phyloP scores from a whole-genome alignment of 2,888 invertebrate genomes.

The Watsonalla cultraria region DNA sequence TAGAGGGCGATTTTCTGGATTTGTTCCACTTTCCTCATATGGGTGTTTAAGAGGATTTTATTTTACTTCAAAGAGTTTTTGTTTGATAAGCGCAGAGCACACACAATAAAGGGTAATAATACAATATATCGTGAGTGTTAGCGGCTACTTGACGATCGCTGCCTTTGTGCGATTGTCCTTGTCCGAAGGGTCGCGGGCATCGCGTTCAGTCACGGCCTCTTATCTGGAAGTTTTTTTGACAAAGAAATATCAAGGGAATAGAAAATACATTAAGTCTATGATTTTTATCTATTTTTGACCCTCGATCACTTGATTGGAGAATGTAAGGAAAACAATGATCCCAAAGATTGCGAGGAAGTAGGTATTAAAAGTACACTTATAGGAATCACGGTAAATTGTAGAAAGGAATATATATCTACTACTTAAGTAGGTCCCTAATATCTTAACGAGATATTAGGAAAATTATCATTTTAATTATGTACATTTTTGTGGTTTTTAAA shows the following conservation, averaged over 20 bases:
- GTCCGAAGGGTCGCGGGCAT: conserved; percentile 9
- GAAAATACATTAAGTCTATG: background rate
- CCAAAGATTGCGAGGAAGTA: too few species aligned
- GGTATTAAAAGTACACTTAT: too few species aligned
- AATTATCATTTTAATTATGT: too few species aligned
- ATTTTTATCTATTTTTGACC: too few species aligned
- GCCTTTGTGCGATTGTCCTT: conserved; percentile 17
- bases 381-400: too few species aligned
- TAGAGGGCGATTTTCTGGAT: background rate
- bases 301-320: too few species aligned
- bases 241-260: background rate
- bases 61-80: conserved; percentile 2
- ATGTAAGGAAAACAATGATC: too few species aligned
- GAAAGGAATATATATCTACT: too few species aligned
- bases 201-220: conserved; percentile 9
- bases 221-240: conserved; percentile 6
- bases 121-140: conserved; percentile 8
- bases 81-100: conserved; percentile 10
- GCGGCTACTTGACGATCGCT: conserved; percentile 14
- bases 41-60: background rate
- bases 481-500: too few species aligned
- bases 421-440: too few species aligned
- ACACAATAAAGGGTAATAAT: conserved; percentile 10
- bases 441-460: too few species aligned
- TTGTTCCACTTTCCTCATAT: background rate